phyloP scores from a whole-genome alignment of 2,113 vertebrate species.

The Echinops telfairi region DNA sequence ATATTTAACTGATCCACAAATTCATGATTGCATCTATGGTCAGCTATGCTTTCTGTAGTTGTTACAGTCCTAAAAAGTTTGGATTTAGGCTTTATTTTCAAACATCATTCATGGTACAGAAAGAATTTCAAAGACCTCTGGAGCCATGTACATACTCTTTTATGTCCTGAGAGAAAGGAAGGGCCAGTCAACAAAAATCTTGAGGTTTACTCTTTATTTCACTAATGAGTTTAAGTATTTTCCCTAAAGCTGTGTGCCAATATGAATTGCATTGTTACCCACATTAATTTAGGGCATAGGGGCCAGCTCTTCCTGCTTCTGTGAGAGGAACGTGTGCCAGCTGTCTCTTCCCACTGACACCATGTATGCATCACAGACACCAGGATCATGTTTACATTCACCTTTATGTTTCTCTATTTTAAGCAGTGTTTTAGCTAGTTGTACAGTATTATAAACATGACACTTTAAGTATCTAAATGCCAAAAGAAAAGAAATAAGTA shows the following conservation, averaged over 20 bases:
- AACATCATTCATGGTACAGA: not conserved
- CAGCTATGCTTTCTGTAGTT: not conserved
- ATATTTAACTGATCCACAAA: not conserved
- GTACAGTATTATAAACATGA: not conserved
- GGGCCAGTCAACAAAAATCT: not conserved
- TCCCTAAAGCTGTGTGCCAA: not conserved
- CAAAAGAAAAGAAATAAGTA: not conserved
- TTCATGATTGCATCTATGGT: constrained; percentile 1
- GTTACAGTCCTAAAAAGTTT: not conserved
- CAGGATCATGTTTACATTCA: not conserved
- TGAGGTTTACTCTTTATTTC: not conserved
- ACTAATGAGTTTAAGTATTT: not conserved
- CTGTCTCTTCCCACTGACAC: not conserved
- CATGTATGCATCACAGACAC: not conserved
- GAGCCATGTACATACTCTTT: not conserved
- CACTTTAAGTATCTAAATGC: not conserved
- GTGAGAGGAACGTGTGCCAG: not conserved
- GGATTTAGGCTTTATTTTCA: not conserved
- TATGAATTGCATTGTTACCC: not conserved
- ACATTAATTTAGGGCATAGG: not conserved
- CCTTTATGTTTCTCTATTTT: constrained; percentile 3
- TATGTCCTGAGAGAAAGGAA: not conserved
- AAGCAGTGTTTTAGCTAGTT: not conserved
- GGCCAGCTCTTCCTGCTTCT: not conserved
- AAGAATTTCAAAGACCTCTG: not conserved